These are phyloP conservation scores for Candoia aspera DNA, from an alignment of 2,113 vertebrate genomes.

Conservation along the genomic window DNA sequence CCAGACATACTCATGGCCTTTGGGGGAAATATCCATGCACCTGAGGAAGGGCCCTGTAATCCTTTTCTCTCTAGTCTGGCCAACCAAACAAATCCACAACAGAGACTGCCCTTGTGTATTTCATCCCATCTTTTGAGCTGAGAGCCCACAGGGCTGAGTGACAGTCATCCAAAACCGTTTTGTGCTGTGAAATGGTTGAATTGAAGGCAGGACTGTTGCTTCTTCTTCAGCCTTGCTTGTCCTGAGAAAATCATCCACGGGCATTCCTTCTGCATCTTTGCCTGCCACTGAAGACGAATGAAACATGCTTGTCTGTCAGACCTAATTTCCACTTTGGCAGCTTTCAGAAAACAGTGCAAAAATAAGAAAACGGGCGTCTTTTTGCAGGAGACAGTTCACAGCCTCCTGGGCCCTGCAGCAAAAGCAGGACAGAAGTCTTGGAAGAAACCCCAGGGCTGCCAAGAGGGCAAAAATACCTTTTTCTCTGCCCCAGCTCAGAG, in stretches of 20 bases:
- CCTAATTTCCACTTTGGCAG: too few relatives aligned
- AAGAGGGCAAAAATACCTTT: neutral
- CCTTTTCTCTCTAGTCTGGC: too few relatives aligned
- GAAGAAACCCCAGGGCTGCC: too few relatives aligned
- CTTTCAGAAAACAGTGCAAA: neutral
- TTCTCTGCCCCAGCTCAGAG: constrained; percentile 38
- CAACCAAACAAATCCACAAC: too few relatives aligned
- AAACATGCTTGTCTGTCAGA: neutral
- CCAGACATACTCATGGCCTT: too few relatives aligned
- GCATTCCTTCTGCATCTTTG: neutral
- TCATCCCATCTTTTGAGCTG: too few relatives aligned
- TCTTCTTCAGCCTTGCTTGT: neutral
- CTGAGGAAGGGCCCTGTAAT: too few relatives aligned
- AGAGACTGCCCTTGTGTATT: too few relatives aligned
- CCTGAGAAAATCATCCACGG: neutral
- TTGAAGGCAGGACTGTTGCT: neutral
- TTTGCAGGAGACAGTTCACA: neutral
- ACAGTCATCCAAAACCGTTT: neutral
- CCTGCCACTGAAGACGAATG: neutral
- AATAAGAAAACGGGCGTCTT: neutral
- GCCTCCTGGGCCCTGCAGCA: neutral
- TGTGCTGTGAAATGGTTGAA: neutral
- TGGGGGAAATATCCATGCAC: too few relatives aligned
- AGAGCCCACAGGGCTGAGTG: too few relatives aligned
- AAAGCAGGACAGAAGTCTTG: too few relatives aligned